Percentiles rank a stretch among this genome's conserved stretches.
Evolutionary conservation across 1,140 invertebrate species (phyloP).

Genomic region (Papilio glaucus): DNA sequence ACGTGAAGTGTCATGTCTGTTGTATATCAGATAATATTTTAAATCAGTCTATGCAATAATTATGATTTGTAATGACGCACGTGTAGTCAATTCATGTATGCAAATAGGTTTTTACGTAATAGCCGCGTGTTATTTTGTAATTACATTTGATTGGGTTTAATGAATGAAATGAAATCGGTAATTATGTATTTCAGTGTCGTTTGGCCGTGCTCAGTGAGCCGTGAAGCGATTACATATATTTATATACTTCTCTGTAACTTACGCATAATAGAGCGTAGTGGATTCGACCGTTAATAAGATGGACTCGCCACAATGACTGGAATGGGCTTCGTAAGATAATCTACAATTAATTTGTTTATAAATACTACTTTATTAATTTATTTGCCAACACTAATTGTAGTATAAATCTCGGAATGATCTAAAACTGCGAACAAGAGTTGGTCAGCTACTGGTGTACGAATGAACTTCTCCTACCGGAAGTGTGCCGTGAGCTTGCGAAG

Average conservation of each 20-base stretch:
- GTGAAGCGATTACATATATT: not conserved
- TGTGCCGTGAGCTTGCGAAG: no score
- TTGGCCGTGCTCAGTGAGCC: not conserved
- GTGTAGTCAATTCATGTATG: constrained; percentile 7
- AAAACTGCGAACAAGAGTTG: no score
- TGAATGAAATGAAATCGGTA: constrained; percentile 3
- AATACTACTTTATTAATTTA: no score
- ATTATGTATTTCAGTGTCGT: not conserved
- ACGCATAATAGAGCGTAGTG: not conserved
- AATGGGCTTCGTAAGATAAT: no score
- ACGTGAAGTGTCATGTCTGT: no score
- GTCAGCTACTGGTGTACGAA: no score
- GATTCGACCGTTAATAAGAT: not conserved
- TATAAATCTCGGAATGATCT: no score
- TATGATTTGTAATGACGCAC: constrained; percentile 1
- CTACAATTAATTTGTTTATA: no score
- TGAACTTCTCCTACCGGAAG: no score
- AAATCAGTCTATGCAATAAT: not conserved
- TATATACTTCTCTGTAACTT: not conserved
- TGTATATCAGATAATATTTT: no score
- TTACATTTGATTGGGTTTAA: constrained; percentile 13
- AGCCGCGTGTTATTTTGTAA: not conserved
- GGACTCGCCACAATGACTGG: no score
- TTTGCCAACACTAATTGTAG: no score
- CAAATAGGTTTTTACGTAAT: not conserved